Evolutionary conservation across 2,113 vertebrate genomes (phyloP).

Genomic region (Cottus gobio): DNA sequence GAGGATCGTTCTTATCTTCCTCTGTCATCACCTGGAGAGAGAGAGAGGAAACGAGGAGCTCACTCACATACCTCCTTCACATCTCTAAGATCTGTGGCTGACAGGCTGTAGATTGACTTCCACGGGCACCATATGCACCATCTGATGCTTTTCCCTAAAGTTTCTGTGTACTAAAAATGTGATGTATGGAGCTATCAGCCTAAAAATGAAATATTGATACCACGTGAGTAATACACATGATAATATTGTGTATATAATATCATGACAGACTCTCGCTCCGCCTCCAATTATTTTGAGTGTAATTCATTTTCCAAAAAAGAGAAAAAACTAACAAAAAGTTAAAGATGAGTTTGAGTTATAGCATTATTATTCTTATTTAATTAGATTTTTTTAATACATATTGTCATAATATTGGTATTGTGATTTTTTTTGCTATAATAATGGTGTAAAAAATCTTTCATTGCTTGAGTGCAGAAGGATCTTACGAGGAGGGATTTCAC

Average conservation of each 20-base stretch:
- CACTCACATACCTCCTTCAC: neutral
- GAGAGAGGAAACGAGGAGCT: neutral
- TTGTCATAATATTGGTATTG: neutral
- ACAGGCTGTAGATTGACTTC: neutral
- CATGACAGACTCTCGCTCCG: neutral
- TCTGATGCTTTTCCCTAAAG: neutral
- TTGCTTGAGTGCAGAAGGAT: neutral
- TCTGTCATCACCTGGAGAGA: conserved; percentile 73
- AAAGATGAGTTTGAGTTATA: neutral
- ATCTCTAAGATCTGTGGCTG: neutral
- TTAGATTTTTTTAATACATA: neutral
- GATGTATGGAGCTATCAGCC: neutral
- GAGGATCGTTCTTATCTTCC: conserved; percentile 69
- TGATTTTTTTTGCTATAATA: neutral
- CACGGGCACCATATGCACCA: neutral
- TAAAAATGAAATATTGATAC: neutral
- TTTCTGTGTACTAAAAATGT: neutral
- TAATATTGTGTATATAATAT: neutral
- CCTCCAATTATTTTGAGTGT: neutral
- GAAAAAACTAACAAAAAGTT: neutral
- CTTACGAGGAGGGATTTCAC: conserved; percentile 85
- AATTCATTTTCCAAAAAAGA: neutral
- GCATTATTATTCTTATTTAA: neutral
- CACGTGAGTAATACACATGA: neutral
- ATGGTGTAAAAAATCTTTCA: neutral